Conservation (phyloP, 2,113 vertebrate species). For the Polyodon spathula region DNA sequence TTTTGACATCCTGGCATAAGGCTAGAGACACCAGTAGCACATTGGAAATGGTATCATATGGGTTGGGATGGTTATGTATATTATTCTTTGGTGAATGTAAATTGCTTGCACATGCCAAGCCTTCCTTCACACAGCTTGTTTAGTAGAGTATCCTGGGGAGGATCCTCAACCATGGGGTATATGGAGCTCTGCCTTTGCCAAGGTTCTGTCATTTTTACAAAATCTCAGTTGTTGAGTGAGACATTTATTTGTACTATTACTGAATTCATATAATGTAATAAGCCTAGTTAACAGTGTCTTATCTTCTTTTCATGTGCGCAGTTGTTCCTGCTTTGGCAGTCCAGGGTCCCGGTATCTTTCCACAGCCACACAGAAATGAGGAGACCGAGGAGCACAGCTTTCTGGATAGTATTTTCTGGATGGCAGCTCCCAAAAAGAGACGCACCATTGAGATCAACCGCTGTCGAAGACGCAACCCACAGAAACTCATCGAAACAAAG, state of each 20-base stretch:
- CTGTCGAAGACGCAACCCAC: slow-evolving; percentile 66
- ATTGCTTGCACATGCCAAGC: too few relatives aligned
- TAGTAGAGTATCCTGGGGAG: too few relatives aligned
- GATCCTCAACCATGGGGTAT: too few relatives aligned
- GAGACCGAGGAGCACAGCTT: slow-evolving; percentile 26
- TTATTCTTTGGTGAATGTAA: too few relatives aligned
- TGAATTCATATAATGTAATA: not conserved
- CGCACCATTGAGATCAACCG: slow-evolving; percentile 86
- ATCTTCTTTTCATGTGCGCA: slow-evolving; percentile 29
- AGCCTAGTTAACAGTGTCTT: not conserved
- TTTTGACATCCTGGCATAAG: too few relatives aligned
- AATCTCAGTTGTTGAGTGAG: too few relatives aligned
- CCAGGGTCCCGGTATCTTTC: slow-evolving; percentile 43
- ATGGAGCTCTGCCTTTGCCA: too few relatives aligned
- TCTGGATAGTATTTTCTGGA: slow-evolving; percentile 72
- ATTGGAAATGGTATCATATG: too few relatives aligned
- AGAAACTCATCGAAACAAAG: slow-evolving; percentile 72
- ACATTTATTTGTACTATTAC: not conserved
- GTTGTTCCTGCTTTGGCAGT: slow-evolving; percentile 61
- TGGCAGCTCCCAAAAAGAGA: slow-evolving; percentile 87
- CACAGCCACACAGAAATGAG: slow-evolving; percentile 17
- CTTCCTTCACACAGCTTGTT: too few relatives aligned
- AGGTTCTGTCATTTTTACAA: too few relatives aligned
- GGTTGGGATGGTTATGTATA: too few relatives aligned
- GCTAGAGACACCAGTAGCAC: too few relatives aligned